Percentiles rank a stretch among this genome's conserved stretches.
phyloP scores from a whole-genome alignment of 2,888 invertebrate species.

The Carcina quercana region DNA sequence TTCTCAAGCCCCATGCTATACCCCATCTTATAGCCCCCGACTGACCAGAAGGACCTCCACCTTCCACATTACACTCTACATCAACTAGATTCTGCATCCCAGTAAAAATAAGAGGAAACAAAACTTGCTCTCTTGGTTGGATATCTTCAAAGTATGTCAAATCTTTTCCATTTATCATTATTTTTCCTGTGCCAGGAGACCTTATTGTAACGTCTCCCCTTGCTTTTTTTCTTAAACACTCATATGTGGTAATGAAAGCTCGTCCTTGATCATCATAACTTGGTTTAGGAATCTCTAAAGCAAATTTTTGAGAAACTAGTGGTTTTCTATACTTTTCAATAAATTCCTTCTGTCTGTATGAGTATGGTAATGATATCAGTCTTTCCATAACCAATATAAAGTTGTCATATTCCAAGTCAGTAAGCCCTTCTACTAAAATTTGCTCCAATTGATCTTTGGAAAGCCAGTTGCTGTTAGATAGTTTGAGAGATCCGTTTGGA shows the following conservation, averaged over 20 bases:
- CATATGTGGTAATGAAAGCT: slow-evolving; percentile 81
- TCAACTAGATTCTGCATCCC: slow-evolving; percentile 86
- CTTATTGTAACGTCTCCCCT: slow-evolving; percentile 86
- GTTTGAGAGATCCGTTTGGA: slow-evolving; percentile 68
- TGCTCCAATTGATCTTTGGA: slow-evolving; percentile 78
- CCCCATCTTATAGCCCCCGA: slow-evolving; percentile 94
- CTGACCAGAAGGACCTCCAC: slow-evolving; percentile 86
- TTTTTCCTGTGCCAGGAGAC: slow-evolving; percentile 87
- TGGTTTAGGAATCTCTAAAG: slow-evolving; percentile 78
- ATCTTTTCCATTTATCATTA: slow-evolving; percentile 86
- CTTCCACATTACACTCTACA: slow-evolving; percentile 82
- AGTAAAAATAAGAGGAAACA: slow-evolving; percentile 90
- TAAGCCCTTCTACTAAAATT: slow-evolving; percentile 78
- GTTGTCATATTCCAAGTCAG: slow-evolving; percentile 81
- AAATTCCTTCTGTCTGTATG: slow-evolving; percentile 81
- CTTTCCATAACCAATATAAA: slow-evolving; percentile 83
- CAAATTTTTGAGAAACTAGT: slow-evolving; percentile 72
- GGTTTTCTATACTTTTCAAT: slow-evolving; percentile 81
- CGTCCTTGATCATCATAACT: slow-evolving; percentile 80
- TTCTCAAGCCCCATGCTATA: slow-evolving; percentile 86
- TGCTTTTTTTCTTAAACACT: slow-evolving; percentile 82
- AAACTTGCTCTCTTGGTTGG: slow-evolving; percentile 85
- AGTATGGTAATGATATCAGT: slow-evolving; percentile 80
- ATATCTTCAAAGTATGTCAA: slow-evolving; percentile 83
- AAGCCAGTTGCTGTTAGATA: slow-evolving; percentile 72